These are phyloP conservation scores for Lampropteryx suffumata DNA, from an alignment of 2,888 invertebrate genomes.

Conservation along the genomic window DNA sequence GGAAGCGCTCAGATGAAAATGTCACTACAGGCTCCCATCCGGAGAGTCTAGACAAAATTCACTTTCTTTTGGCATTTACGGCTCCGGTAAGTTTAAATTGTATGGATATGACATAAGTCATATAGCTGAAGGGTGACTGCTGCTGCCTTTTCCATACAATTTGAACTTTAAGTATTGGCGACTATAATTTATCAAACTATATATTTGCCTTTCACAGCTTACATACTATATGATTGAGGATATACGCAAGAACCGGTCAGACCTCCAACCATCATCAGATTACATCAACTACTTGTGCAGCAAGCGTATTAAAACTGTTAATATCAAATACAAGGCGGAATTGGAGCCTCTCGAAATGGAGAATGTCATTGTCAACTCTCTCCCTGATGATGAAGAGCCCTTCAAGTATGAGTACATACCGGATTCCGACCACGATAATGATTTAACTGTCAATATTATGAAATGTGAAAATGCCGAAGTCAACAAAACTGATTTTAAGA, in stretches of 20 bases:
- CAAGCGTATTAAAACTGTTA: constrained; percentile 43
- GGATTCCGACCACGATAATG: constrained; percentile 4
- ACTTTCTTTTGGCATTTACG: too few species aligned
- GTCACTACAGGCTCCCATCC: too few species aligned
- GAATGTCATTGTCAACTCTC: constrained; percentile 18
- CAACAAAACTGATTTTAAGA: neutral
- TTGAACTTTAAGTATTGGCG: too few species aligned
- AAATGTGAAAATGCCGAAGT: constrained; percentile 5
- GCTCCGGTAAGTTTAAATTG: too few species aligned
- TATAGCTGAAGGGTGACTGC: too few species aligned
- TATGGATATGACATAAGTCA: too few species aligned
- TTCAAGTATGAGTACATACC: constrained; percentile 16
- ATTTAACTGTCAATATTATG: neutral
- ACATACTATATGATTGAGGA: constrained; percentile 56
- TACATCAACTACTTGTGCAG: constrained; percentile 30
- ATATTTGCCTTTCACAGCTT: constrained; percentile 41
- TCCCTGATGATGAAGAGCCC: constrained; percentile 4
- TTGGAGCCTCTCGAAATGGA: constrained; percentile 25
- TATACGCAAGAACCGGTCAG: constrained; percentile 43
- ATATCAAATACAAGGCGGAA: constrained; percentile 24
- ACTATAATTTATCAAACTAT: too few species aligned
- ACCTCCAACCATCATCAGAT: constrained; percentile 46
- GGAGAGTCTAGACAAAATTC: too few species aligned
- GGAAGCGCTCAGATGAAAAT: too few species aligned
- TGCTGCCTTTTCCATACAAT: too few species aligned